Evolutionary conservation across 2,113 vertebrate genomes (phyloP), one percentile per base, ranked within the genome.

Genomic region (Stomatorhinus ivindoensis): DNA sequence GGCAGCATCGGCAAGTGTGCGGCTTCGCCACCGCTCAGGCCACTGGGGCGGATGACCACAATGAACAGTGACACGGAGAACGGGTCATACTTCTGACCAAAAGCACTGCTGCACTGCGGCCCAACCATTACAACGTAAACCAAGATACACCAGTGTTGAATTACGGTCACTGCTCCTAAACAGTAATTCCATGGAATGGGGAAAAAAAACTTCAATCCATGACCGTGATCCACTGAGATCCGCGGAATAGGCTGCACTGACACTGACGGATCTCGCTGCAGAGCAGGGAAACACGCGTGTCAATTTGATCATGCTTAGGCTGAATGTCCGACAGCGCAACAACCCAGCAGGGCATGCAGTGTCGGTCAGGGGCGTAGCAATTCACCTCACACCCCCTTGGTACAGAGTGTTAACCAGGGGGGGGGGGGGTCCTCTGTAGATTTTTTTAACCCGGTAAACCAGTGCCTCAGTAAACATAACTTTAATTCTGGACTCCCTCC

Each of bases 1-100:
- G 90, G 46, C 0, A 80, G 42, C 87, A 88, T 87, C 89, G 73
- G 90, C 58, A 87, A 55, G 88, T 51, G 42, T 6, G 86, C 87
- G 76, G 39, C 76, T 4, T 27, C 51, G 0, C 9, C 42, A 9
- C 39, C 51, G 8, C 21, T 31, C 51, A 65, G 39, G 39, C 1
- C 76, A 61, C 88, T 89, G 76, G 8, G 21, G 53, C 3, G 0
- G 31, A 89, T 0, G 19, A 24, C 65, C 61, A 89, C n/a, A 85
- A 21, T 42, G 76, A 24, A 89, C 80, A 89, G 21, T 19, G 39
- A 61, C 76, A 89, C 1, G 51, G 76, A 17, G 76, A 84, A 51
- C 85, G 4, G 39, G 24, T 84, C 35, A 85, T 17, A 17, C 24
- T 2, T 24, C 39, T 1, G 35, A n/a, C 39, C 35, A 53, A 47